A percentile compares a stretch with the other conserved stretches of the same genome.
phyloP scores from a whole-genome alignment of 23 tunicate genomes.

The Trididemnum miniatum region DNA sequence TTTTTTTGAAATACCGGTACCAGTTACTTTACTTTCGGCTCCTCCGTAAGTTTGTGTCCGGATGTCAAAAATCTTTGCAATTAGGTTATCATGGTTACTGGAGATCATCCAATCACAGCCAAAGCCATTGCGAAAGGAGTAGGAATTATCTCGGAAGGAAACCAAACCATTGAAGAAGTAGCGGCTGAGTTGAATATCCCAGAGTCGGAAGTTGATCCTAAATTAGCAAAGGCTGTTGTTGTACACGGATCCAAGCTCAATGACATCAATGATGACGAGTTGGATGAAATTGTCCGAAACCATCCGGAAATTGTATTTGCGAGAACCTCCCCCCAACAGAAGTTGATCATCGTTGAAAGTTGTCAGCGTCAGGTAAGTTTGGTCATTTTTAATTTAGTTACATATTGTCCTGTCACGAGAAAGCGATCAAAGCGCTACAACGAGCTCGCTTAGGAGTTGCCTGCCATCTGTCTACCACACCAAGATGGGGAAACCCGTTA shows the following conservation, averaged over 20 bases:
- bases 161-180: conserved; percentile 94
- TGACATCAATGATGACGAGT: conserved; percentile 48
- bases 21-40: no score
- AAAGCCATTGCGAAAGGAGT: conserved; percentile 81
- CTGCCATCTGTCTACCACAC: no score
- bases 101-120: conserved; percentile 84
- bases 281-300: conserved; percentile 70
- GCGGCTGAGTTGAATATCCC: conserved; percentile 79
- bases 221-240: conserved; percentile 73
- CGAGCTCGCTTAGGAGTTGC: no score
- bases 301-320: conserved; percentile 98
- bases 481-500: no score
- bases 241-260: conserved; percentile 78
- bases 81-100: conserved; percentile 86
- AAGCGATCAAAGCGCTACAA: no score
- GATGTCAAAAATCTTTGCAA: no score
- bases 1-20: no score
- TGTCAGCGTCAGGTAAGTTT: conserved; percentile 52
- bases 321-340: conserved; percentile 88
- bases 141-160: conserved; percentile 88
- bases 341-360: conserved; percentile 70
- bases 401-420: no score
- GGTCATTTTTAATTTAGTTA: no score
- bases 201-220: conserved; percentile 77
- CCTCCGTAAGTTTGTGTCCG: no score